A percentile compares a stretch with the other conserved stretches of the same genome.
Conservation (phyloP, 2,113 vertebrate species). For the Rhodinocichla rosea region DNA sequence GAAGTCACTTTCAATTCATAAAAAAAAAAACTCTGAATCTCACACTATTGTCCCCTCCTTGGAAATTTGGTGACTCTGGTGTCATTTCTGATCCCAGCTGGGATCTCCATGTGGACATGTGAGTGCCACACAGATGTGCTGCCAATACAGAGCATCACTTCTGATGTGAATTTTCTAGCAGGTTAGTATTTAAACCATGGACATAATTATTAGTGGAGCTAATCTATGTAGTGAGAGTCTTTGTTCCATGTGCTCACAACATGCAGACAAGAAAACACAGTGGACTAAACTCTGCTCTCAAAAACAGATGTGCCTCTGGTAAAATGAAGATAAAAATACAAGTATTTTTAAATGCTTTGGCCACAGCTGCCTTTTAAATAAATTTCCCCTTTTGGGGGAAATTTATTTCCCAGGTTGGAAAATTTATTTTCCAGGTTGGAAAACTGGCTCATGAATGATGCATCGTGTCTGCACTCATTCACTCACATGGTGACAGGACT, state of each 20-base stretch:
- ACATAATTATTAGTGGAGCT: background rate
- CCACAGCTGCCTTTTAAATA: background rate
- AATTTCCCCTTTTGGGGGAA: background rate
- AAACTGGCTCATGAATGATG: background rate
- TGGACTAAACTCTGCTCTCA: background rate
- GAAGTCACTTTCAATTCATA: background rate
- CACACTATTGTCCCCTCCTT: background rate
- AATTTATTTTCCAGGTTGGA: background rate
- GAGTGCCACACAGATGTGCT: accelerated
- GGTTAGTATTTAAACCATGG: background rate
- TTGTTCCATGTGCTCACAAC: background rate
- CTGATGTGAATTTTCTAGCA: background rate
- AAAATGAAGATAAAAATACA: background rate
- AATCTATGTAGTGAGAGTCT: background rate
- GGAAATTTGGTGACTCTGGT: background rate
- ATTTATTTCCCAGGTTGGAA: background rate
- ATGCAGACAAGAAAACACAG: background rate
- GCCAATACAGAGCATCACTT: accelerated
- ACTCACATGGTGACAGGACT: background rate
- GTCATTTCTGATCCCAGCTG: background rate
- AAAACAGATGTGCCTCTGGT: background rate
- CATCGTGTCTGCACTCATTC: background rate
- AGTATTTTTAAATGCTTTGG: background rate
- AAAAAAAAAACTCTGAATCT: background rate
- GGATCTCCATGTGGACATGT: background rate